Percentiles rank a stretch among this genome's conserved stretches.
These are phyloP conservation scores for Callipepla squamata DNA, from an alignment of 2,113 vertebrate genomes.

Conservation along the genomic window DNA sequence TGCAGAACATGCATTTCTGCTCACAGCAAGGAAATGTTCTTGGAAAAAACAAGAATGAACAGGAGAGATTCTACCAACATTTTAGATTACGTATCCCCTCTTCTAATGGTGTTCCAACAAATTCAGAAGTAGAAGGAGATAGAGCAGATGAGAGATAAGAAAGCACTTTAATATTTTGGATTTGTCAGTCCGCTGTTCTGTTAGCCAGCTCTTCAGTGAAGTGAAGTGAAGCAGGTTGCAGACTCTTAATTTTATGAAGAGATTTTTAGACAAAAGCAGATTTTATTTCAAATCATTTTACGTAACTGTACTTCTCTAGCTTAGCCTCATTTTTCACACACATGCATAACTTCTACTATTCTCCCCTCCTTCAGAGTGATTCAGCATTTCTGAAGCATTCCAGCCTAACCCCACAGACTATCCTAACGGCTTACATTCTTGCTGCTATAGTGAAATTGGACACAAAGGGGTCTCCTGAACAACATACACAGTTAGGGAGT, in stretches of 20 bases:
- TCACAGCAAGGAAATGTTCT: not conserved
- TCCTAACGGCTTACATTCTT: not conserved
- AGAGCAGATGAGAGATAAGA: not conserved
- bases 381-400: slow-evolving; percentile 46
- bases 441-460: not conserved
- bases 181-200: not conserved
- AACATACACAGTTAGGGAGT: not conserved
- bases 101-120: not conserved
- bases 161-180: not conserved
- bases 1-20: not conserved
- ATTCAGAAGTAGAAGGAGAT: not conserved
- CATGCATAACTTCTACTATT: not conserved
- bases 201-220: not conserved
- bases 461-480: not conserved
- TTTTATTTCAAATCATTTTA: not conserved
- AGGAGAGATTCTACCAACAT: not conserved
- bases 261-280: not conserved
- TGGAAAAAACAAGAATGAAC: not conserved
- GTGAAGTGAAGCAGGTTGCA: not conserved
- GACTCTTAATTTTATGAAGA: not conserved
- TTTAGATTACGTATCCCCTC: not conserved
- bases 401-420: not conserved
- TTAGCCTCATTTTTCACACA: not conserved
- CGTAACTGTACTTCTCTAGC: not conserved
- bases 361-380: slow-evolving; percentile 1